A percentile compares a stretch with the other conserved stretches of the same genome.
phyloP scores from a whole-genome alignment of 2,888 invertebrate genomes.

The Pseudococcus jackbeardsleyi region DNA sequence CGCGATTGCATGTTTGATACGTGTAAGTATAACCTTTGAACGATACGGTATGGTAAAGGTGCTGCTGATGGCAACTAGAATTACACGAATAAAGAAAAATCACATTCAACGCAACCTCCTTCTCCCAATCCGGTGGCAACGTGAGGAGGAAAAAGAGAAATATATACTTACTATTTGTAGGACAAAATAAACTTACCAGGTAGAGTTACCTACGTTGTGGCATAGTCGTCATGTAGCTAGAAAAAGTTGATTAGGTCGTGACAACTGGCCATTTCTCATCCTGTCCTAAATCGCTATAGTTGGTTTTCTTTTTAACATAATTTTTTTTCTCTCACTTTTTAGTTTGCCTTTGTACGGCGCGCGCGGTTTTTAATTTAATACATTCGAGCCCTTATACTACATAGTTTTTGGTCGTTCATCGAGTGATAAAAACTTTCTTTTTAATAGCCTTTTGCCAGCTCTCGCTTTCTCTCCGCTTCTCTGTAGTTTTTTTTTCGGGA shows the following conservation, averaged over 20 bases:
- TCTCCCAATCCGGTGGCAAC: not conserved
- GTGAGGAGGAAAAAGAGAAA: not conserved
- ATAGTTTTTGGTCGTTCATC: slow-evolving; percentile 14
- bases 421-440: slow-evolving; percentile 25
- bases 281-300: slow-evolving; percentile 21
- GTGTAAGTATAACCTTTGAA: not conserved
- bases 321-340: slow-evolving; percentile 32
- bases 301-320: slow-evolving; percentile 29
- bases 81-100: slow-evolving; percentile 24
- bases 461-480: not conserved
- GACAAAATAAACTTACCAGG: not conserved
- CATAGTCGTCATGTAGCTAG: not conserved
- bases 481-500: not conserved
- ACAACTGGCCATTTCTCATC: slow-evolving; percentile 41
- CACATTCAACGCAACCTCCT: not conserved
- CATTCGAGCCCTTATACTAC: not conserved
- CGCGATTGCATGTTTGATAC: slow-evolving; percentile 24
- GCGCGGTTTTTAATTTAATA: slow-evolving; percentile 26
- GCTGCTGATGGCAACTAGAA: not conserved
- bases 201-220: not conserved
- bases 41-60: not conserved
- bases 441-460: slow-evolving; percentile 15
- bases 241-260: slow-evolving; percentile 44
- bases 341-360: not conserved
- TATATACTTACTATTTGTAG: not conserved